These are phyloP conservation scores for Tricholauxania praeusta DNA, from an alignment of 2,888 invertebrate genomes.

Conservation along the genomic window DNA sequence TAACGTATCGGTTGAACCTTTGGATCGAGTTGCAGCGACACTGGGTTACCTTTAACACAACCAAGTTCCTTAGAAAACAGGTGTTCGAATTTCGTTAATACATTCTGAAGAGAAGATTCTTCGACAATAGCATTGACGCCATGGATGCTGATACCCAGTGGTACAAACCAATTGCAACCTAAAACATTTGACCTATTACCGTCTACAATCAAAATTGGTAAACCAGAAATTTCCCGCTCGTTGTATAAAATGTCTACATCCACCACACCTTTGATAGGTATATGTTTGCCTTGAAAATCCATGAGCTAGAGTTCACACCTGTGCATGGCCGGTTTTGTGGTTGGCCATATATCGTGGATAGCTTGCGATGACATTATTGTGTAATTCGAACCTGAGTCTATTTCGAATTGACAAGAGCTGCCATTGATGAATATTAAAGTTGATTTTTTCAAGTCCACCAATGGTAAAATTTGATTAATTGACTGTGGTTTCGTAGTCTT, in stretches of 20 bases:
- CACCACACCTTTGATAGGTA: too few relatives aligned
- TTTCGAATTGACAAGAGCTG: background rate
- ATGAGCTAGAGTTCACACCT: background rate
- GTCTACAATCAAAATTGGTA: too few relatives aligned
- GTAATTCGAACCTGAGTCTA: background rate
- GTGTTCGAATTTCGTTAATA: background rate
- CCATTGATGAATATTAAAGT: background rate
- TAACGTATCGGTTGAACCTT: background rate
- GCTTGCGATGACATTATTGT: too few relatives aligned
- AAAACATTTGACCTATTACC: too few relatives aligned
- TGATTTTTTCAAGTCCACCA: background rate
- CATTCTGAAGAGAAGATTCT: background rate
- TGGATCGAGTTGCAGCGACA: background rate
- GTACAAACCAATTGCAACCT: too few relatives aligned
- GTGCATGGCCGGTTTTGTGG: background rate
- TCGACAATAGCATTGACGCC: constrained; percentile 33
- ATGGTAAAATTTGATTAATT: too few relatives aligned
- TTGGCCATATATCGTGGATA: constrained; percentile 3
- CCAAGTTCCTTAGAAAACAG: background rate
- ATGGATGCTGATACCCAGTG: too few relatives aligned
- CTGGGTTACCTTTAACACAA: background rate
- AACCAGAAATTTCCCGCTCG: too few relatives aligned
- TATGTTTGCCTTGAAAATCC: background rate
- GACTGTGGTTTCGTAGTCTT: background rate
- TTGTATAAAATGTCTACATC: too few relatives aligned